Conservation (phyloP, 92 coral and sea anemone genomes). For the Phenganax stokvisi region DNA sequence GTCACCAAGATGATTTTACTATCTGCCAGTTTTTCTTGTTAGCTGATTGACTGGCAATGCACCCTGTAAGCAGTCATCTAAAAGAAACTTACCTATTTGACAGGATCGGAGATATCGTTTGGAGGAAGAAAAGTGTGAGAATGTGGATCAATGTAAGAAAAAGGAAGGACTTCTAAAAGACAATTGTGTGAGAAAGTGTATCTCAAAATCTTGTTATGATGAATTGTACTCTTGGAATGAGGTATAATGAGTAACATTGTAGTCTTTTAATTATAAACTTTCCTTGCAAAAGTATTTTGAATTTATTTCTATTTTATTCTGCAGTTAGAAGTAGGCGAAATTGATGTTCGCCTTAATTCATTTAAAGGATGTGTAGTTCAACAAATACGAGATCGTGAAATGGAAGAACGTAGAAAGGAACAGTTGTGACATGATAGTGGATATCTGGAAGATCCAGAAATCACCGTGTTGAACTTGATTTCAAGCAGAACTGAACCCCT, state of each 20-base stretch:
- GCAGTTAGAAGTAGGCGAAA: slow-evolving; percentile 76
- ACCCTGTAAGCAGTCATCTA: neutral
- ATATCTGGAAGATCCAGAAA: neutral
- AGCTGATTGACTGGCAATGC: no score
- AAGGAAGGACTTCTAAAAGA: slow-evolving; percentile 28
- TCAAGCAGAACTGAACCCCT: no score
- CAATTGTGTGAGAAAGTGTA: slow-evolving; percentile 57
- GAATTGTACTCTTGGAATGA: slow-evolving; percentile 85
- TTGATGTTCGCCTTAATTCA: slow-evolving; percentile 65
- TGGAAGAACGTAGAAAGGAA: slow-evolving; percentile 27
- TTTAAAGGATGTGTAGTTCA: slow-evolving; percentile 72
- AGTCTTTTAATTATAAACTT: neutral
- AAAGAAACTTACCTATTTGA: neutral
- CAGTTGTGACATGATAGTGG: slow-evolving; percentile 13
- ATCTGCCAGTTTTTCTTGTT: no score
- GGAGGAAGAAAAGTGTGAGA: slow-evolving; percentile 26
- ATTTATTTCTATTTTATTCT: neutral
- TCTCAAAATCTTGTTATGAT: slow-evolving; percentile 63
- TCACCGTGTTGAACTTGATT: neutral
- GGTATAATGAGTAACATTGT: slow-evolving; percentile 32
- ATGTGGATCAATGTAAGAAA: slow-evolving; percentile 7
- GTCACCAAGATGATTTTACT: no score
- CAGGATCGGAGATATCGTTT: slow-evolving; percentile 32
- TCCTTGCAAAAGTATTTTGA: neutral
- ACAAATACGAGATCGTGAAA: slow-evolving; percentile 57